phyloP scores from a whole-genome alignment of 2,113 vertebrate genomes.

The Eira barbara region DNA sequence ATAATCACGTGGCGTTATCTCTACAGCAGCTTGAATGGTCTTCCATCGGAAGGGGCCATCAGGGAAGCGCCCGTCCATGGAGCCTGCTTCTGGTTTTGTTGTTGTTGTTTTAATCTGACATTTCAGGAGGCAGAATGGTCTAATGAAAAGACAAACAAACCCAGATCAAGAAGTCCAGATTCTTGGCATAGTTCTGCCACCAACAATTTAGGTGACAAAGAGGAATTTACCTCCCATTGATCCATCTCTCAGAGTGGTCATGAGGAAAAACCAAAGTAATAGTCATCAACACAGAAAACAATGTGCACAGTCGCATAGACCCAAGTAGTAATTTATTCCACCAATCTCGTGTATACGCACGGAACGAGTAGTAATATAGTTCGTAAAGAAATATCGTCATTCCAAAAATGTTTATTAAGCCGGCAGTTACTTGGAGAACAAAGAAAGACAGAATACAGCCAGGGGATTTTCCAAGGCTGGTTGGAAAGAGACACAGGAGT shows the following conservation, averaged over 20 bases:
- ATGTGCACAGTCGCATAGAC: background rate
- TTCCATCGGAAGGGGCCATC: constrained; percentile 14
- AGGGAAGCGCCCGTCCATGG: background rate
- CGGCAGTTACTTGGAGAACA: background rate
- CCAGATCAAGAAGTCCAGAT: background rate
- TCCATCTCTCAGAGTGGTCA: background rate
- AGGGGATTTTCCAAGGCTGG: background rate
- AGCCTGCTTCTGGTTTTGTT: background rate
- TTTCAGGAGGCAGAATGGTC: background rate
- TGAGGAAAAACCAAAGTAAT: constrained; percentile 15
- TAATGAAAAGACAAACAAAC: constrained; percentile 5
- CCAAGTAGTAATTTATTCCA: background rate
- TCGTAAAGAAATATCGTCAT: constrained; percentile 14
- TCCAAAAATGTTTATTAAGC: constrained; percentile 43
- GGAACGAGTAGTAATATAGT: background rate
- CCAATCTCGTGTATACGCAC: background rate
- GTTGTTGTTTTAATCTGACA: constrained; percentile 10
- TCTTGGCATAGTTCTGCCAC: background rate
- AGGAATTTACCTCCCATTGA: background rate
- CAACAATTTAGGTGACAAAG: background rate
- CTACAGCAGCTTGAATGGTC: background rate
- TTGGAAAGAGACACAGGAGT: background rate
- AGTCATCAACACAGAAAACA: constrained; percentile 7
- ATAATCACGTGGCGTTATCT: constrained; percentile 52
- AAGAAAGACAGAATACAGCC: background rate